These are phyloP conservation scores for Pelvicachromis taeniatus DNA, from an alignment of 2,113 vertebrate species.

Conservation along the genomic window DNA sequence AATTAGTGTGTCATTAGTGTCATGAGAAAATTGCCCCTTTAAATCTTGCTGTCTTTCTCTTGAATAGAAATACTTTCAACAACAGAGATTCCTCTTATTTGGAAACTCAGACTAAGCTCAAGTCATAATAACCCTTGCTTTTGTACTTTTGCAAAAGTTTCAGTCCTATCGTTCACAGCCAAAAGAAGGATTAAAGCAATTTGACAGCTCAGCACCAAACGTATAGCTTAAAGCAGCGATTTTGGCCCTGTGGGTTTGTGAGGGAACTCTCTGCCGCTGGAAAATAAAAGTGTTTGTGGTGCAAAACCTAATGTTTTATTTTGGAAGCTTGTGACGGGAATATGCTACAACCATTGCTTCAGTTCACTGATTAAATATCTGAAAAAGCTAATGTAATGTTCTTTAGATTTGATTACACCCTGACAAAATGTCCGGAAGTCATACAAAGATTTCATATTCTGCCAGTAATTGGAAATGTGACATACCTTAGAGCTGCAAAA, in stretches of 20 bases:
- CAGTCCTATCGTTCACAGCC: background rate
- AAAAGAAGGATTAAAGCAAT: background rate
- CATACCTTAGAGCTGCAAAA: background rate
- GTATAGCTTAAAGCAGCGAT: background rate
- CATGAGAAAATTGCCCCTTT: slow-evolving; percentile 3
- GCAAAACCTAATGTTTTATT: background rate
- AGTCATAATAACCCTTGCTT: background rate
- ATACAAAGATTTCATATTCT: slow-evolving; percentile 1
- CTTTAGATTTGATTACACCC: slow-evolving; percentile 23
- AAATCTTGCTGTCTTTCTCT: background rate
- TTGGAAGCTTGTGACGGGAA: background rate
- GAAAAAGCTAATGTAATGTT: background rate
- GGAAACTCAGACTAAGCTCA: background rate
- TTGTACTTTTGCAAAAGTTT: background rate
- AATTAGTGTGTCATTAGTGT: slow-evolving; percentile 18
- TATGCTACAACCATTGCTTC: background rate
- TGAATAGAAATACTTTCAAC: background rate
- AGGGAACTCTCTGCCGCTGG: slow-evolving; percentile 14
- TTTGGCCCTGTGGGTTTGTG: background rate
- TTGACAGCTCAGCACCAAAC: background rate
- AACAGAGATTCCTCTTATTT: background rate
- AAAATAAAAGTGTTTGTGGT: slow-evolving; percentile 26
- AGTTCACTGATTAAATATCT: slow-evolving; percentile 7
- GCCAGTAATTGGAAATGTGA: background rate
- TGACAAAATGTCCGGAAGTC: background rate